Evolutionary conservation across 2,888 invertebrate genomes (phyloP).

Genomic region (Tenthredo mesomela): DNA sequence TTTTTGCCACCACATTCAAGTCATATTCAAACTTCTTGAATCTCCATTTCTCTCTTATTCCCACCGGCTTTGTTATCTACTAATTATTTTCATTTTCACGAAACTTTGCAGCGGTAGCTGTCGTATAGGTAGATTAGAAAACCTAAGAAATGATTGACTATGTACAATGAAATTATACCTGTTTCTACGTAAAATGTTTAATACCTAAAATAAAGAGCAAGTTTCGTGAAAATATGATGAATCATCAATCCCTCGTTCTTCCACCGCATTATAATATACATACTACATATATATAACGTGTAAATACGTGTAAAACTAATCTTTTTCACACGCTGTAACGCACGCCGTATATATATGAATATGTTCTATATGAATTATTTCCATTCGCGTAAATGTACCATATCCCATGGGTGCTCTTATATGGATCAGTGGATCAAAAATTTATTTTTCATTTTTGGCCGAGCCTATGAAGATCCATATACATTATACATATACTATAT

Average conservation of each 20-base stretch:
- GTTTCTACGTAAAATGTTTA: background rate
- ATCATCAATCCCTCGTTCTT: constrained; percentile 38
- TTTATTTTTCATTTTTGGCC: background rate
- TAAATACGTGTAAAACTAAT: constrained; percentile 10
- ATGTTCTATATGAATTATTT: constrained; percentile 52
- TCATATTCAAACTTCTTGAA: background rate
- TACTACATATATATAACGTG: background rate
- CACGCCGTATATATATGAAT: constrained; percentile 18
- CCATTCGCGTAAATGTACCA: constrained; percentile 64
- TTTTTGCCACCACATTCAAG: background rate
- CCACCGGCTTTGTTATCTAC: background rate
- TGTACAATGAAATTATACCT: background rate
- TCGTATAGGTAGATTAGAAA: background rate
- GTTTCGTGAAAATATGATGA: constrained; percentile 2
- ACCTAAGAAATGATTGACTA: background rate
- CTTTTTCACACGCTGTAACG: constrained; percentile 19
- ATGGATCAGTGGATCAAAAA: constrained; percentile 53
- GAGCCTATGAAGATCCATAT: background rate
- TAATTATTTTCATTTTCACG: background rate
- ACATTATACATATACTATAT: background rate
- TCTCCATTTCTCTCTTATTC: constrained; percentile 5
- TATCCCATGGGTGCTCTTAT: constrained; percentile 68
- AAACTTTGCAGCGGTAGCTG: background rate
- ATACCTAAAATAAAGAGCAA: background rate
- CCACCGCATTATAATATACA: constrained; percentile 2